Base-by-base conservation (phyloP, 2,888 invertebrate genomes). In the Drosophila neonasuta region DNA sequence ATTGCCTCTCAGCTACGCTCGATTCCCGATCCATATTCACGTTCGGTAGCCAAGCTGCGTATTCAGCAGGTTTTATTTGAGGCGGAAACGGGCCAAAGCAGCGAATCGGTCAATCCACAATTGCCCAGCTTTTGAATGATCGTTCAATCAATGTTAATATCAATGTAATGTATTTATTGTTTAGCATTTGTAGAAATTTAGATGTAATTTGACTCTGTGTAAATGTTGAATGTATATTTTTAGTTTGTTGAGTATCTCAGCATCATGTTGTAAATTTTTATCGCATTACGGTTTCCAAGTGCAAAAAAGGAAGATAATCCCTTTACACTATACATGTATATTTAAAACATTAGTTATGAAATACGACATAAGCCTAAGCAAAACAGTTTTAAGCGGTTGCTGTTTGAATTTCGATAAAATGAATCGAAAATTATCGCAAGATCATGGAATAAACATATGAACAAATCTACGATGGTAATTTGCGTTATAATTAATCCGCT, bases 31-130 rank as follows among this genome's bases (percentile, higher is more conserved):
- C 36, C 81, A 0, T 89, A 89, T 76, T 80, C 88, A 1, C 80
- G 89, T 2, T 86, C 89, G 1, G 76, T 88, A 15, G 89, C 89
- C 9, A 89, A 89, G 69, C 71, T 89, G 9, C 88, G 89, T 66
- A 89, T 89, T 32, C 89, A 89, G 61, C 88, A 89, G 68, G 88
- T 89, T 3, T 74, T 89, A 15, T 89, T 89, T 41, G 87, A 89
- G 68, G 89, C 89, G 0, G 89, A 89, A 64, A 89, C 88, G 2
- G 89, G 89, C 0, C 86, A 81, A 30, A 83, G 59, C 29, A 61
- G 66, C 46, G 70, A 73, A 20, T 42, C 67, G 24, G 63, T 68
- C 17, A 68, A 50, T 64, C 68, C 74, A 2, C 65, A 71, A 11
- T 39, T 74, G 52, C 74, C 59, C 29, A 62, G 13, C 13, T 73